Evolutionary conservation across 2,113 vertebrate species (phyloP).

Genomic region (Ictidomys tridecemlineatus): DNA sequence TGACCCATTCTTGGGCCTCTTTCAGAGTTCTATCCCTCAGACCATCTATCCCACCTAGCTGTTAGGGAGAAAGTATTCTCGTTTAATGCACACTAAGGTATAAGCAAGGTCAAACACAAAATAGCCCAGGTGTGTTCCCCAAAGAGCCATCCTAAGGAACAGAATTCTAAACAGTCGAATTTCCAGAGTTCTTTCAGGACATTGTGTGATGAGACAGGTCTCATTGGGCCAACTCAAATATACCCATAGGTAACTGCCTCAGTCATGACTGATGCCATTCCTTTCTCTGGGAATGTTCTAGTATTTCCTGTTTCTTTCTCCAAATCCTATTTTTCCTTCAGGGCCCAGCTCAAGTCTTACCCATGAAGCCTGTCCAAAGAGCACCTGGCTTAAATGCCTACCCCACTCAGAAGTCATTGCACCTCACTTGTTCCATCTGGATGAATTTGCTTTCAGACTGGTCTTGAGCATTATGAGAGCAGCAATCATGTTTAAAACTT

Average conservation of each 20-base stretch:
- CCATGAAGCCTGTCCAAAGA: slow-evolving; percentile 48
- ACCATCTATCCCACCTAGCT: slow-evolving; percentile 21
- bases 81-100: slow-evolving; percentile 42
- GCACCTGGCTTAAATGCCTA: slow-evolving; percentile 63
- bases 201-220: slow-evolving; percentile 67
- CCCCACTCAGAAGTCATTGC: not conserved
- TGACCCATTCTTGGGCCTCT: not conserved
- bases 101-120: slow-evolving; percentile 64
- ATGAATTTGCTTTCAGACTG: slow-evolving; percentile 55
- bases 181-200: slow-evolving; percentile 68
- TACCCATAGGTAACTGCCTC: slow-evolving; percentile 57
- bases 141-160: slow-evolving; percentile 58
- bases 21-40: not conserved
- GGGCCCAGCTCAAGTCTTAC: slow-evolving; percentile 57
- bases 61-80: slow-evolving; percentile 51
- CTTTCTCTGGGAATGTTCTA: slow-evolving; percentile 65
- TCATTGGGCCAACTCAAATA: slow-evolving; percentile 70
- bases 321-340: slow-evolving; percentile 66
- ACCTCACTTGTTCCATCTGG: slow-evolving; percentile 57
- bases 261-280: slow-evolving; percentile 58
- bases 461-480: slow-evolving; percentile 36
- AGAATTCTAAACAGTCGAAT: slow-evolving; percentile 71
- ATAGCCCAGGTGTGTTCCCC: slow-evolving; percentile 69
- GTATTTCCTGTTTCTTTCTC: slow-evolving; percentile 41
- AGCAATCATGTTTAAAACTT: slow-evolving; percentile 56